Evolutionary conservation across 2,113 vertebrate genomes (phyloP).

Genomic region (Genyomyrus donnyi): DNA sequence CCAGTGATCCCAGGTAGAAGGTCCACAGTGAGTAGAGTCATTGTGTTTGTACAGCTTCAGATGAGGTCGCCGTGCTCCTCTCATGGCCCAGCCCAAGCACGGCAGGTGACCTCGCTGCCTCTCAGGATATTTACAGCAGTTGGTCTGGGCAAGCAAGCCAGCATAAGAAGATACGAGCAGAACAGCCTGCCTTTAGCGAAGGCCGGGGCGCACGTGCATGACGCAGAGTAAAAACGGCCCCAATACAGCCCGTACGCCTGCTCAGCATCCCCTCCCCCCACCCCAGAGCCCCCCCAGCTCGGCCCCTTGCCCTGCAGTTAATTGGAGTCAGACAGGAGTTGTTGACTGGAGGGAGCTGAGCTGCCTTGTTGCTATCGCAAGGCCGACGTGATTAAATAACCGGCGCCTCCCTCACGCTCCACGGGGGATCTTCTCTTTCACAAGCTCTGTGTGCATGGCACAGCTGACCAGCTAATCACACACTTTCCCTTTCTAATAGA

Average conservation of each 20-base stretch:
- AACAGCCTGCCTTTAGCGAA: background rate
- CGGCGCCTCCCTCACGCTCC: slow-evolving; percentile 7
- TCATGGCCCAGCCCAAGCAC: background rate
- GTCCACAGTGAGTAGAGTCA: background rate
- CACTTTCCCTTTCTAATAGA: slow-evolving; percentile 19
- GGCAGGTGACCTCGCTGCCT: background rate
- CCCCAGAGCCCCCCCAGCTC: slow-evolving; percentile 44
- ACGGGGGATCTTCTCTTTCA: slow-evolving; percentile 33
- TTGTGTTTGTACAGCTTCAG: background rate
- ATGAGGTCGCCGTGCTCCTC: background rate
- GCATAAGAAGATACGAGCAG: background rate
- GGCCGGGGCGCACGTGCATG: background rate
- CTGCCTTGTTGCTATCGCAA: slow-evolving; percentile 62
- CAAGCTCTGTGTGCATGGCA: slow-evolving; percentile 37
- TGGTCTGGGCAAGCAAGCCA: background rate
- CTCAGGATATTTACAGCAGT: background rate
- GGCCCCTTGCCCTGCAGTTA: slow-evolving; percentile 55
- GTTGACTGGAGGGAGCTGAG: slow-evolving; percentile 51
- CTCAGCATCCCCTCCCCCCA: background rate
- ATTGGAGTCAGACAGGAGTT: slow-evolving; percentile 59
- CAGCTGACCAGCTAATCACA: slow-evolving; percentile 17
- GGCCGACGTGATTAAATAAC: slow-evolving; percentile 47
- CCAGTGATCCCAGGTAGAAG: background rate
- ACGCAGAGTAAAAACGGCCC: background rate
- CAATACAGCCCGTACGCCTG: background rate